These are phyloP conservation scores for Actenoides lindsayi DNA, from an alignment of 2,113 vertebrate genomes.

Conservation along the genomic window DNA sequence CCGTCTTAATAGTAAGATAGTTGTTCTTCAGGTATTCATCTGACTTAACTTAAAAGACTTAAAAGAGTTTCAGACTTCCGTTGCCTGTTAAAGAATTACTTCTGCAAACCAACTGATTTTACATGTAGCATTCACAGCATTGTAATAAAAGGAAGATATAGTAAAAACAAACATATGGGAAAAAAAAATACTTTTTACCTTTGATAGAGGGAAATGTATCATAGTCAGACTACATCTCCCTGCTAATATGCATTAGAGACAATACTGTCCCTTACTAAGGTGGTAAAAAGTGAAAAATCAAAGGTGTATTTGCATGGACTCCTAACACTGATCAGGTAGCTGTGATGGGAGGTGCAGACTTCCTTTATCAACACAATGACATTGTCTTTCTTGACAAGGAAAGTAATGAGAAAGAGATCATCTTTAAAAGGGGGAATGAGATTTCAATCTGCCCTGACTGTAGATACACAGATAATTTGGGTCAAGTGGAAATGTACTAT, in stretches of 20 bases:
- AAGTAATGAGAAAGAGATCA: background rate
- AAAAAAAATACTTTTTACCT: background rate
- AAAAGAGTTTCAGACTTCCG: background rate
- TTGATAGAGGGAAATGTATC: background rate
- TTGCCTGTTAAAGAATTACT: background rate
- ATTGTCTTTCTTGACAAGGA: background rate
- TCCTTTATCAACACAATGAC: background rate
- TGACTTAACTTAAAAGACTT: background rate
- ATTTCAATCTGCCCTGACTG: background rate
- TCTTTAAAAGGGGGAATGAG: background rate
- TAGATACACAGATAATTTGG: accelerated
- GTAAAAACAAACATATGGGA: background rate
- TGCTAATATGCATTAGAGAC: background rate
- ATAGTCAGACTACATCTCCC: background rate
- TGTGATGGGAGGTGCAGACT: background rate
- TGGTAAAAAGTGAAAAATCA: background rate
- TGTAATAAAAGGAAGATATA: background rate
- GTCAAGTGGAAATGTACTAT: background rate
- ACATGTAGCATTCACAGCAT: background rate
- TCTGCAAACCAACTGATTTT: background rate
- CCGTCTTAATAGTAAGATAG: background rate
- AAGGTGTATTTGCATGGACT: background rate
- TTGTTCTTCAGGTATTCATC: background rate
- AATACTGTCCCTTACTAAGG: accelerated
- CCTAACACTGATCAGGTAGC: background rate